Evolutionary conservation across 2,888 invertebrate genomes (phyloP).

Genomic region (Hypselothyrea guttata): DNA sequence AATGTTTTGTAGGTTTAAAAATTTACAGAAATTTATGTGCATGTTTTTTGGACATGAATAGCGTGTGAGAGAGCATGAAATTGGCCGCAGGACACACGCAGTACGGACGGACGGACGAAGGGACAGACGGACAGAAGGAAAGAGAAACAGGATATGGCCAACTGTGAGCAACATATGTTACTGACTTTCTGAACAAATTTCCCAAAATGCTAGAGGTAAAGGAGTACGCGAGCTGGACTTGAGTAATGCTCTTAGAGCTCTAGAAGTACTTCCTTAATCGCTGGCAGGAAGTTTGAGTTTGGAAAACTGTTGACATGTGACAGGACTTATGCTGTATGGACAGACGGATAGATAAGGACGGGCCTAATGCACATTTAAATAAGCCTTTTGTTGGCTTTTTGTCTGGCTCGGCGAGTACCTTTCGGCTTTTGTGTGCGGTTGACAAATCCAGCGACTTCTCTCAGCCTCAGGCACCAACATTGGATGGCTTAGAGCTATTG

Average conservation of each 20-base stretch:
- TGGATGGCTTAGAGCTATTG: conserved; percentile 40
- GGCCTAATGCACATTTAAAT: conserved; percentile 60
- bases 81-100: conserved; percentile 33
- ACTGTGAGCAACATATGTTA: conserved; percentile 57
- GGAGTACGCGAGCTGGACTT: not conserved
- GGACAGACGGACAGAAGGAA: not conserved
- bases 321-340: conserved; percentile 58
- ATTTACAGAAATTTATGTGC: conserved; percentile 39
- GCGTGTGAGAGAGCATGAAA: conserved; percentile 69
- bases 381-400: conserved; percentile 67
- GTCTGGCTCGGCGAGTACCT: too few species aligned
- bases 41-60: conserved; percentile 52
- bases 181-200: conserved; percentile 34
- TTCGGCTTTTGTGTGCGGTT: conserved; percentile 38
- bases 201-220: conserved; percentile 17
- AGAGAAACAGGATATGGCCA: conserved; percentile 37
- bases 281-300: conserved; percentile 43
- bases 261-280: conserved; percentile 32
- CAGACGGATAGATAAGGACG: conserved; percentile 1
- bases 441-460: conserved; percentile 67
- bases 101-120: too few species aligned
- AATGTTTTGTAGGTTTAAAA: conserved; percentile 28
- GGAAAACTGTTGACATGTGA: conserved; percentile 69
- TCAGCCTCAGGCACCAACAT: conserved; percentile 48
- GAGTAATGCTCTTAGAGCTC: conserved; percentile 41